phyloP scores from a whole-genome alignment of 1,140 invertebrate genomes.

The Drosophila tsacasi region DNA sequence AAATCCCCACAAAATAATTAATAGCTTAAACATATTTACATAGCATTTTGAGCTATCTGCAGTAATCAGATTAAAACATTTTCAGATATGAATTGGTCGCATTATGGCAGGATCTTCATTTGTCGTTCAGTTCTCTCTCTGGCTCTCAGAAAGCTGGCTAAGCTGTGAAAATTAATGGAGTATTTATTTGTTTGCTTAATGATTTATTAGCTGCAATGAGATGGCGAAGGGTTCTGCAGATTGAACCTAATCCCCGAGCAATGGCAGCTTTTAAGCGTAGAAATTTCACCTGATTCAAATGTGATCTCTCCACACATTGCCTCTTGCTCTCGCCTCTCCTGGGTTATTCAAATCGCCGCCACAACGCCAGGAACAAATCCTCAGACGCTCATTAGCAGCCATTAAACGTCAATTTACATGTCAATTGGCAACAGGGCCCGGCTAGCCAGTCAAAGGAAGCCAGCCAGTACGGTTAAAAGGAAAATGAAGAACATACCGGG shows the following conservation, averaged over 20 bases:
- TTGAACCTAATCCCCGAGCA: conserved; percentile 12
- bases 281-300: conserved; percentile 31
- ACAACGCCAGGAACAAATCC: conserved; percentile 62
- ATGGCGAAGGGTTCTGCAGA: conserved; percentile 25
- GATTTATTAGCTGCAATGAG: conserved; percentile 68
- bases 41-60: conserved; percentile 55
- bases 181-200: conserved; percentile 81
- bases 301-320: background rate
- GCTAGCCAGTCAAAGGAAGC: conserved; percentile 41
- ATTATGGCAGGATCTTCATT: conserved; percentile 59
- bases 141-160: conserved; percentile 30
- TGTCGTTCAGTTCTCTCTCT: conserved; percentile 11
- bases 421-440: conserved; percentile 73
- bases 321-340: background rate
- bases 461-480: conserved; percentile 17
- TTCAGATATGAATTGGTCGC: conserved; percentile 76
- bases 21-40: conserved; percentile 76
- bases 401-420: conserved; percentile 85
- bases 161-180: conserved; percentile 80
- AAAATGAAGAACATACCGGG: conserved; percentile 1
- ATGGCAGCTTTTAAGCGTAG: conserved; percentile 1
- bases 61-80: conserved; percentile 75
- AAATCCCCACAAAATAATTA: conserved; percentile 76
- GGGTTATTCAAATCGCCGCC: conserved; percentile 48
- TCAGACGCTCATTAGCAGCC: conserved; percentile 81